These are phyloP conservation scores for Gobiocypris rarus DNA, from an alignment of 2,113 vertebrate genomes.

Conservation along the genomic window DNA sequence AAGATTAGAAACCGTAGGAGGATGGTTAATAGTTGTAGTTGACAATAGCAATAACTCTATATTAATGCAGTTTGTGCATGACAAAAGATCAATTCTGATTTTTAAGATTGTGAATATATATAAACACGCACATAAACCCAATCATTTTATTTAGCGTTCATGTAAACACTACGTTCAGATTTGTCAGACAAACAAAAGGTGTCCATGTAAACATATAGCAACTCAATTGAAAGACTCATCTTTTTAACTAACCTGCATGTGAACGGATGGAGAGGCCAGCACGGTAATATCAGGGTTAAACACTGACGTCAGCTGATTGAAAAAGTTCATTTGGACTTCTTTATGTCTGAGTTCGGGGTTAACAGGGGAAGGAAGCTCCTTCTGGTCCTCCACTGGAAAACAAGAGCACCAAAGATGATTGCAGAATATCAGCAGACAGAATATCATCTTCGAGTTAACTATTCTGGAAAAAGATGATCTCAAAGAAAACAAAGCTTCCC, in stretches of 20 bases:
- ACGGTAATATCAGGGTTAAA: conserved; percentile 90
- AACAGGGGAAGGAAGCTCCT: conserved; percentile 88
- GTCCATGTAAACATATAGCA: background rate
- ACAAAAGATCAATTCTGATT: no score
- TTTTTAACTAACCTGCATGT: conserved; percentile 80
- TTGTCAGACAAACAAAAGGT: no score
- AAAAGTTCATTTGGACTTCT: conserved; percentile 98
- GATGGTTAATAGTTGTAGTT: no score
- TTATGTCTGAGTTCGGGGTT: conserved; percentile 94
- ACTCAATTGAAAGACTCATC: background rate
- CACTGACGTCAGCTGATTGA: conserved; percentile 95
- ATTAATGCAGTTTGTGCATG: no score
- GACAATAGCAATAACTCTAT: no score
- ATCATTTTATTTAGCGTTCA: no score
- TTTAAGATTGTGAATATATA: no score
- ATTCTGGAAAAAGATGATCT: conserved; percentile 23
- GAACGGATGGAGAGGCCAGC: conserved; percentile 75
- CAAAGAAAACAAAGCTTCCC: conserved; percentile 37
- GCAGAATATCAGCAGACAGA: conserved; percentile 23
- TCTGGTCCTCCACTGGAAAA: conserved; percentile 94
- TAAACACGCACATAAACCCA: no score
- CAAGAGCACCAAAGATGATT: background rate
- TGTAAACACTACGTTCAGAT: no score
- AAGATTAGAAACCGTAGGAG: no score
- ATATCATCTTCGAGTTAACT: background rate